Conservation (phyloP, 2,888 invertebrate genomes). For the Calameuta filiformis region DNA sequence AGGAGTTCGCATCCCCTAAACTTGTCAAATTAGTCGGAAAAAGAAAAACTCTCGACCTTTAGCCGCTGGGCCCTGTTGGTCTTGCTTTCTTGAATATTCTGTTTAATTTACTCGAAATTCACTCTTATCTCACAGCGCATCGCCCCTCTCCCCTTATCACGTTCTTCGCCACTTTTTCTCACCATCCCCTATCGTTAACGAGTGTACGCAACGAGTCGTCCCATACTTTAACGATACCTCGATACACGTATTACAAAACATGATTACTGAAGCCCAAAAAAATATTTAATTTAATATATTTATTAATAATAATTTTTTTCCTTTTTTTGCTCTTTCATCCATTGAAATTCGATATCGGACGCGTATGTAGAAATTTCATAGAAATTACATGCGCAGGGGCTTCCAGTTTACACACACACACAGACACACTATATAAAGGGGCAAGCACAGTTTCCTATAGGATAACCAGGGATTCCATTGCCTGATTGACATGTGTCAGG, state of each 20-base stretch:
- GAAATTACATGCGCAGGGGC: neutral
- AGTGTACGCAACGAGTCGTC: conserved; percentile 7
- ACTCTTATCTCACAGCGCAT: conserved; percentile 20
- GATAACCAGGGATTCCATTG: conserved; percentile 42
- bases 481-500: conserved; percentile 55
- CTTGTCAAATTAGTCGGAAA: neutral
- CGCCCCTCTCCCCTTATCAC: conserved; percentile 11
- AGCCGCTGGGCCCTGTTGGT: neutral
- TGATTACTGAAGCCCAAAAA: neutral
- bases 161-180: conserved; percentile 5
- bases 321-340: neutral
- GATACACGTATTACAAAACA: neutral
- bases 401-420: neutral
- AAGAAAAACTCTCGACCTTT: neutral
- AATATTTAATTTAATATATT: no score
- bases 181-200: conserved; percentile 8
- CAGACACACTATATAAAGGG: neutral
- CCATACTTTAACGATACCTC: neutral
- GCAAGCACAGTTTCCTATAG: neutral
- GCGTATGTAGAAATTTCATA: neutral
- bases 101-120: conserved; percentile 30
- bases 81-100: conserved; percentile 11
- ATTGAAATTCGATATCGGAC: neutral
- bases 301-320: neutral
- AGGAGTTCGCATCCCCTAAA: neutral